Conservation (phyloP, 2,113 vertebrate species). For the Physeter macrocephalus region DNA sequence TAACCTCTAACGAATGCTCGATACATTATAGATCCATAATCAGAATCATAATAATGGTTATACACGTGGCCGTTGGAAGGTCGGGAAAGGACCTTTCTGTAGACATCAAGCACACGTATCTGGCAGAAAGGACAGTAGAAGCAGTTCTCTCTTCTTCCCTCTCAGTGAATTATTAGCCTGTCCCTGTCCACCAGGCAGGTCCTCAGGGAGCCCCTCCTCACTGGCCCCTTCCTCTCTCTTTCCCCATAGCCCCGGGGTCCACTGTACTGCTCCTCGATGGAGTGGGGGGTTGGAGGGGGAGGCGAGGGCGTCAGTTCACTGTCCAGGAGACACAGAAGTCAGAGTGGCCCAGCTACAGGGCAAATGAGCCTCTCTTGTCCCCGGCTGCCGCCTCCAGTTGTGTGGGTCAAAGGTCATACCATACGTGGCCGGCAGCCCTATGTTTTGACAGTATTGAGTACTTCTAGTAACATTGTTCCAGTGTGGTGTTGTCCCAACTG, state of each 20-base stretch:
- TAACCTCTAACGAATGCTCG: background rate
- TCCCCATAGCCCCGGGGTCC: background rate
- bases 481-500: background rate
- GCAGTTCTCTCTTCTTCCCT: background rate
- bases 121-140: background rate
- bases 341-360: background rate
- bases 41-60: background rate
- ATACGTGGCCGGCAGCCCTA: rapidly evolving
- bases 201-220: background rate
- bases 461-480: background rate
- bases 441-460: background rate
- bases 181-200: background rate
- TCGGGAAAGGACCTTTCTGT: background rate
- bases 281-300: background rate
- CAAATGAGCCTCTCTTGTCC: background rate
- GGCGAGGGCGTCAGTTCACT: background rate
- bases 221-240: background rate
- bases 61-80: background rate
- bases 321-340: background rate
- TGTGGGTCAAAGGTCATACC: background rate
- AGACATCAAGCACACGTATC: background rate
- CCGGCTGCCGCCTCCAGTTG: background rate
- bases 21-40: too few relatives aligned
- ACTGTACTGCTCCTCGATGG: background rate
- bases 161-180: background rate